phyloP scores from a whole-genome alignment of 2,888 invertebrate species.

The Zygogramma bicolorata region DNA sequence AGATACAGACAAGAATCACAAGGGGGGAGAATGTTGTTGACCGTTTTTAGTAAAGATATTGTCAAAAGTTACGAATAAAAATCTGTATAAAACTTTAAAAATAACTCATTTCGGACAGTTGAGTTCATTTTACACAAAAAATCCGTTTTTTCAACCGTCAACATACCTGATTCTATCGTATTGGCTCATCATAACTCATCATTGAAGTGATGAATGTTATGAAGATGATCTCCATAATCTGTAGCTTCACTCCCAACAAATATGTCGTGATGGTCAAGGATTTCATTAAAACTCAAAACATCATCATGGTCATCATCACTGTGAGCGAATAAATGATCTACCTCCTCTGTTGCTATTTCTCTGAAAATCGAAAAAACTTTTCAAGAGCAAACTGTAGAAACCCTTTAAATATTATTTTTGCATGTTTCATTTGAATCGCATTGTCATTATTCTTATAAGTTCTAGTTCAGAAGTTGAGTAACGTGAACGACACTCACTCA shows the following conservation, averaged over 20 bases:
- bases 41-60: no score
- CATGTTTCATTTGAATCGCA: no score
- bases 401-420: no score
- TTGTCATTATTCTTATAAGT: no score
- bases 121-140: no score
- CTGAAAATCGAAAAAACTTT: slow-evolving; percentile 64
- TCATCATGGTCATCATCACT: slow-evolving; percentile 90
- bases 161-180: neutral
- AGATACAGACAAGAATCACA: no score
- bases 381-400: neutral
- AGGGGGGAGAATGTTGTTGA: no score
- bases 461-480: no score
- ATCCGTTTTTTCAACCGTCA: no score
- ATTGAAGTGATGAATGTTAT: slow-evolving; percentile 81
- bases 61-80: no score
- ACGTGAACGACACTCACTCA: slow-evolving; percentile 72
- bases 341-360: slow-evolving; percentile 91
- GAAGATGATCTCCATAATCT: slow-evolving; percentile 87
- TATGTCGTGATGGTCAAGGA: slow-evolving; percentile 84
- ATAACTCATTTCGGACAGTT: no score
- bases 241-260: slow-evolving; percentile 96
- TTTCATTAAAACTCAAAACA: slow-evolving; percentile 82
- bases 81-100: no score
- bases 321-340: slow-evolving; percentile 87
- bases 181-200: slow-evolving; percentile 78